These are phyloP conservation scores for Distichodus sexfasciatus DNA, from an alignment of 2,797 vertebrate species.

Conservation along the genomic window DNA sequence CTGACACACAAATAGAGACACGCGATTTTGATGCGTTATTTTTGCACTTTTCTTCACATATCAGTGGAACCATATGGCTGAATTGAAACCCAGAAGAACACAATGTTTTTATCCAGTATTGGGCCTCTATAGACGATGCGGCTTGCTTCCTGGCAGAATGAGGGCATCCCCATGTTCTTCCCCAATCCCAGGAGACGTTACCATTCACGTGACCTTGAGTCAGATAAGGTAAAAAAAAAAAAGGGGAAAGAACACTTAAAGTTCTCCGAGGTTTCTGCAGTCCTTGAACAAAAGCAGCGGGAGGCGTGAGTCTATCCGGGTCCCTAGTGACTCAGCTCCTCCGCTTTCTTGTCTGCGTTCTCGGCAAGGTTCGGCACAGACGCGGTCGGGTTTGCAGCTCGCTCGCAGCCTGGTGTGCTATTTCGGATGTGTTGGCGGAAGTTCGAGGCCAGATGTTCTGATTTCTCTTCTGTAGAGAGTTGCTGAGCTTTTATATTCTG, in stretches of 20 bases:
- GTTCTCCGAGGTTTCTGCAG: slow-evolving; percentile 3
- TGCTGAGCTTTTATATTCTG: background rate
- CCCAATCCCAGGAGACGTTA: background rate
- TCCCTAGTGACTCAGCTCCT: background rate
- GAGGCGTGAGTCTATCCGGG: background rate
- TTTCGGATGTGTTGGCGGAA: background rate
- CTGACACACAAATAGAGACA: no score
- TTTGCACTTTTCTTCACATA: no score
- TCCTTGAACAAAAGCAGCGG: background rate
- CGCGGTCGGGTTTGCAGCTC: background rate
- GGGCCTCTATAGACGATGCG: background rate
- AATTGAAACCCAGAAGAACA: background rate
- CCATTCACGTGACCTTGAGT: slow-evolving; percentile 7
- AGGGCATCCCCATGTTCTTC: slow-evolving; percentile 25
- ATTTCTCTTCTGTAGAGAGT: background rate
- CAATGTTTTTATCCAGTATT: slow-evolving; percentile 4
- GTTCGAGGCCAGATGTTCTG: background rate
- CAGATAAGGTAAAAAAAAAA: slow-evolving; percentile 9
- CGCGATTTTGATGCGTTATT: no score
- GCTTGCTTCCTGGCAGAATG: slow-evolving; percentile 36
- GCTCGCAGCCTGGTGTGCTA: background rate
- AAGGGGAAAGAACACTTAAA: slow-evolving; percentile 8
- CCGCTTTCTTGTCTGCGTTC: background rate
- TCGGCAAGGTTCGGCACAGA: background rate
- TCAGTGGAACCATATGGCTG: no score